Conservation (phyloP, 2,797 vertebrate genomes). For the Clarias laeviceps region DNA sequence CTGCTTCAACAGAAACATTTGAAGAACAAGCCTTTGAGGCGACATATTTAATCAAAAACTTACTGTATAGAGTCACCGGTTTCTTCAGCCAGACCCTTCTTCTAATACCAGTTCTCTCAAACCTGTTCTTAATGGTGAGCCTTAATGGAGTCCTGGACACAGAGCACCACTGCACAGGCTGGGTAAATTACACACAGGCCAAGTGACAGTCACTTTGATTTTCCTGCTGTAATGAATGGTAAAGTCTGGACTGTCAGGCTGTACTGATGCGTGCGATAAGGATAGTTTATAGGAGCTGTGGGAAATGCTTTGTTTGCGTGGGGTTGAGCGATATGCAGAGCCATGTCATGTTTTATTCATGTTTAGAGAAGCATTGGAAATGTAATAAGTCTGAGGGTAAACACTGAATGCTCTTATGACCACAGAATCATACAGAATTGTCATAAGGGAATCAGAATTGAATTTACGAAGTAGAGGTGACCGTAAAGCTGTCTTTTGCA, state of each 20-base stretch:
- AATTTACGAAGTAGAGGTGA: slow-evolving; percentile 17
- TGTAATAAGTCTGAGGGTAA: slow-evolving; percentile 26
- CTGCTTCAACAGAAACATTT: neutral
- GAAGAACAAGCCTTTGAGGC: no score
- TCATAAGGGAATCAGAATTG: neutral
- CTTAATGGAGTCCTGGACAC: neutral
- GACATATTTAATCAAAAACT: neutral
- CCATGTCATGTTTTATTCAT: slow-evolving; percentile 45
- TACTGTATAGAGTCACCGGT: neutral
- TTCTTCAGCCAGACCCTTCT: neutral
- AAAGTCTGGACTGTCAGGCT: neutral
- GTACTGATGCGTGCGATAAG: slow-evolving; percentile 26
- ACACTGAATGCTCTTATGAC: neutral
- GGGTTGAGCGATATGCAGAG: neutral
- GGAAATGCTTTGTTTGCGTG: slow-evolving; percentile 21
- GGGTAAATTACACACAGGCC: slow-evolving; percentile 5
- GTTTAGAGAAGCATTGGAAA: neutral
- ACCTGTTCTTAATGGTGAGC: neutral
- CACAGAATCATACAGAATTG: neutral
- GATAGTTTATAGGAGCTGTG: slow-evolving; percentile 20
- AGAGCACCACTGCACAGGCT: neutral
- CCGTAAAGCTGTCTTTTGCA: slow-evolving; percentile 2
- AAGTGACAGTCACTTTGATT: slow-evolving; percentile 8
- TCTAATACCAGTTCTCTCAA: neutral
- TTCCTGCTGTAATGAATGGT: slow-evolving; percentile 31